These are phyloP conservation scores for Tretioscincus oriximinensis DNA, from an alignment of 2,113 vertebrate genomes.

Conservation along the genomic window DNA sequence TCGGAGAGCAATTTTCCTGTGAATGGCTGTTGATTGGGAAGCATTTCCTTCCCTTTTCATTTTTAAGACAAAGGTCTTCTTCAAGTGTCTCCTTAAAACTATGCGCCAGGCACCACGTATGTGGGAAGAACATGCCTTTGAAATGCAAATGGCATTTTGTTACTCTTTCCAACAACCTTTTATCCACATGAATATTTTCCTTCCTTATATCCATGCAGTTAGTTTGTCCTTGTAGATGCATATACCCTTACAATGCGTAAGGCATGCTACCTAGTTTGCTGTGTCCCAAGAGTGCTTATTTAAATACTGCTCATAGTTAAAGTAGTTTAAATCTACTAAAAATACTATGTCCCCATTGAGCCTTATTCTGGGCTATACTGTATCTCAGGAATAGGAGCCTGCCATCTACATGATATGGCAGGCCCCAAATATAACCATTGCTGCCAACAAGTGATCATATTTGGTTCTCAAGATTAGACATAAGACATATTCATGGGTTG, in stretches of 20 bases:
- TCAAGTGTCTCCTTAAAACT: conserved; percentile 51
- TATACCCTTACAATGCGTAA: conserved; percentile 20
- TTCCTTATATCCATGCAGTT: background rate
- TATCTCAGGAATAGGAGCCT: too few species aligned
- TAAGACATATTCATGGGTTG: too few species aligned
- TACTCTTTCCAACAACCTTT: conserved; percentile 15
- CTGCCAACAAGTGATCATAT: too few species aligned
- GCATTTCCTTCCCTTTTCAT: conserved; percentile 35
- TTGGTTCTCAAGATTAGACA: too few species aligned
- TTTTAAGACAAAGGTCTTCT: conserved; percentile 46
- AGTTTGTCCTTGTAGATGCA: conserved; percentile 7
- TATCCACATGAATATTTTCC: conserved; percentile 23
- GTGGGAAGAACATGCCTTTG: conserved; percentile 42
- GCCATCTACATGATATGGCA: too few species aligned
- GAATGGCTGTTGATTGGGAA: conserved; percentile 67
- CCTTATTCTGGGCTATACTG: too few species aligned
- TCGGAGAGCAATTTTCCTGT: conserved; percentile 55
- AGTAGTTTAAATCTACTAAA: too few species aligned
- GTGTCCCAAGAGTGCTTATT: too few species aligned
- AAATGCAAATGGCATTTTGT: conserved; percentile 42
- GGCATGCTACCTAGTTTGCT: background rate
- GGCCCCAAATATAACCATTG: too few species aligned
- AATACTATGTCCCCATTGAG: too few species aligned
- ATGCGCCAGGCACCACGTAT: conserved; percentile 32
- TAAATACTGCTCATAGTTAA: background rate